These are phyloP conservation scores for Aspidapion aeneum DNA, from an alignment of 2,888 invertebrate species.

Conservation along the genomic window DNA sequence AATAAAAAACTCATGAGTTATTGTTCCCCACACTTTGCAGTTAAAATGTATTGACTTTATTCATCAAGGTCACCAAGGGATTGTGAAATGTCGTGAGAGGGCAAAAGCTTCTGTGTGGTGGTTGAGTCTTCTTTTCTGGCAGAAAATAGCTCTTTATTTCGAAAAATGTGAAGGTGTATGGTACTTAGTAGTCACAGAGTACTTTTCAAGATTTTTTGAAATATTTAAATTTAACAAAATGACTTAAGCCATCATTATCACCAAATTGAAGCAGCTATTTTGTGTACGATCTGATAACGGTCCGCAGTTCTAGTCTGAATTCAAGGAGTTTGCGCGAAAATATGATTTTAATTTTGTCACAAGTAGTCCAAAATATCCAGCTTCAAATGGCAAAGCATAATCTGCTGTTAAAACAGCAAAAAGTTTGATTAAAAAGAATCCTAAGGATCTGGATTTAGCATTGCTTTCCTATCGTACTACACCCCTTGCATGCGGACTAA, in stretches of 20 bases:
- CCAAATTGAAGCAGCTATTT: constrained; percentile 28
- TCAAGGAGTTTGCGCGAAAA: constrained; percentile 18
- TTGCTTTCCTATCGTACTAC: too few relatives aligned
- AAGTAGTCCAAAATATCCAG: background rate
- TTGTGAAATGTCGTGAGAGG: constrained; percentile 24
- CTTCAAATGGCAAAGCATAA: background rate
- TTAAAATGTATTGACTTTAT: constrained; percentile 14
- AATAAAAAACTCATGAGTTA: background rate
- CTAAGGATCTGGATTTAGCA: too few relatives aligned
- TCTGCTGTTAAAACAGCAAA: constrained; percentile 2
- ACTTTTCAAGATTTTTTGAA: constrained; percentile 26
- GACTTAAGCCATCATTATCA: constrained; percentile 19
- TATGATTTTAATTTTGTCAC: constrained; percentile 1
- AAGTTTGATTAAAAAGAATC: constrained; percentile 3
- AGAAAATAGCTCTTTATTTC: constrained; percentile 23
- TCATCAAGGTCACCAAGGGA: constrained; percentile 20
- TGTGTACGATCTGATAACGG: constrained; percentile 30
- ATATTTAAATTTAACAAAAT: constrained; percentile 17
- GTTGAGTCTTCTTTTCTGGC: constrained; percentile 24
- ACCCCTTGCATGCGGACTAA: background rate
- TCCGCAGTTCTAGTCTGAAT: constrained; percentile 27
- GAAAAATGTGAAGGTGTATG: constrained; percentile 1
- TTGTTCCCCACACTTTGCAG: constrained; percentile 7
- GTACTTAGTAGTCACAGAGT: constrained; percentile 23
- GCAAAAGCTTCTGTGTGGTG: constrained; percentile 26